Evolutionary conservation across 53 echinoderm and acorn worm genomes (phyloP), one percentile per base, ranked within the genome.

Genomic region (Actinopyga echinites): DNA sequence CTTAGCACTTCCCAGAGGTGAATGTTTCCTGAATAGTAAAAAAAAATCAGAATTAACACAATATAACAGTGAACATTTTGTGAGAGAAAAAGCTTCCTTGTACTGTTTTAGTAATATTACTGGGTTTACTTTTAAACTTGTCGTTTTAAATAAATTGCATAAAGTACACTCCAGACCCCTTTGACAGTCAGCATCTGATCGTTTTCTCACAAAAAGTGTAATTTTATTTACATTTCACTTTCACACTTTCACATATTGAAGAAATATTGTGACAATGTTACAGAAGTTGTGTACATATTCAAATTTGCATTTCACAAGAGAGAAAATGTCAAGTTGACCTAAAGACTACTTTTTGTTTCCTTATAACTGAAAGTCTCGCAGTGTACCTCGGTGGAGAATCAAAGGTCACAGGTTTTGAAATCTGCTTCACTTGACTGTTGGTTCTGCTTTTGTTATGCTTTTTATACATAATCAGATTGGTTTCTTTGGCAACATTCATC

Each of bases 401-500:
- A 25, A 71, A 40, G 40, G 71, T 71, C 40, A 71, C 20, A 40
- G 71, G 71, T 71, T 71, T 71, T 71, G 71, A 43, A 44, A 71
- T 20, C 15, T 71, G 71, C 25, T 80, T 62, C 1, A 61, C 59
- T 22, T 36, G 60, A 25, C 42, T 61, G 36, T 25, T 25, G 3
- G 60, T 8, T 38, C 81, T 19, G 81, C 81, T 80, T 57, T 87
- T 92, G 62, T 93, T 90, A 58, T 99, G 94, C 68, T 87, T 94
- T 79, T 92, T 94, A 67, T 99, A 94, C 10, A 92, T 84, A 20
- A 92, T 69, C 38, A 99, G 81, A 69, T 90, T 99, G 73, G 99
- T 99, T 82, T 99, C 99, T 87, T 94, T 95, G 87, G 99, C 99
- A 37, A 99, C 92, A 26, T 99, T 99, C 99, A 99, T 99, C 87